Percentiles rank a stretch among this genome's conserved stretches.
phyloP scores from a whole-genome alignment of 2,113 vertebrate genomes.

The Onychostoma macrolepis region DNA sequence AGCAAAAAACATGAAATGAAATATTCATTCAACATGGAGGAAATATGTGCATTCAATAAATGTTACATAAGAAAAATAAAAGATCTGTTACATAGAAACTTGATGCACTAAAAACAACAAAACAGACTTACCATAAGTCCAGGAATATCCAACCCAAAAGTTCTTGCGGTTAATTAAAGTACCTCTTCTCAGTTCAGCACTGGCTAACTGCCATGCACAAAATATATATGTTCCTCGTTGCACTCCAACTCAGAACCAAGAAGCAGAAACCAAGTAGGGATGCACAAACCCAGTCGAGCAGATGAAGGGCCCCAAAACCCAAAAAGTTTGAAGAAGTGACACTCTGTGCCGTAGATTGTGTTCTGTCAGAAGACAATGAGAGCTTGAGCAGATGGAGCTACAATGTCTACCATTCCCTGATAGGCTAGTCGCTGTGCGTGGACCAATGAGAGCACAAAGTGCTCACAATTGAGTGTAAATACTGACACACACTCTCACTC shows the following conservation, averaged over 20 bases:
- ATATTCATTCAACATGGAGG: background rate
- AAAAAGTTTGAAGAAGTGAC: constrained; percentile 48
- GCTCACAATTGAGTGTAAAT: constrained; percentile 84
- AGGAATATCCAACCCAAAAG: background rate
- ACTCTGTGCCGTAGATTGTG: constrained; percentile 78
- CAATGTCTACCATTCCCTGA: constrained; percentile 90
- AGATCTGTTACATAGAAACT: background rate
- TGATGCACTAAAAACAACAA: background rate
- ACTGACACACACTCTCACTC: constrained; percentile 79
- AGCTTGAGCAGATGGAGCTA: constrained; percentile 93
- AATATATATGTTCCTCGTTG: constrained; percentile 21
- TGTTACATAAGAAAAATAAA: background rate
- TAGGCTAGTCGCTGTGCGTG: constrained; percentile 72
- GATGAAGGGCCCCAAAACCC: constrained; percentile 44
- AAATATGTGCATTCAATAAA: background rate
- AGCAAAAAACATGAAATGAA: background rate
- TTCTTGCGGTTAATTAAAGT: constrained; percentile 15
- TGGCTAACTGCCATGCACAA: background rate
- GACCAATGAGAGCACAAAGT: constrained; percentile 82
- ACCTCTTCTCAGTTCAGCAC: constrained; percentile 53
- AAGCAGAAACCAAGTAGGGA: constrained; percentile 30
- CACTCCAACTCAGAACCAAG: constrained; percentile 28
- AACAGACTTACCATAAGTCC: background rate
- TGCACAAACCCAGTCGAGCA: constrained; percentile 28
- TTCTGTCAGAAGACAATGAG: constrained; percentile 89